A percentile compares a stretch with the other conserved stretches of the same genome.
These are phyloP conservation scores for Zelleria hepariella DNA, from an alignment of 2,888 invertebrate species.

Conservation along the genomic window DNA sequence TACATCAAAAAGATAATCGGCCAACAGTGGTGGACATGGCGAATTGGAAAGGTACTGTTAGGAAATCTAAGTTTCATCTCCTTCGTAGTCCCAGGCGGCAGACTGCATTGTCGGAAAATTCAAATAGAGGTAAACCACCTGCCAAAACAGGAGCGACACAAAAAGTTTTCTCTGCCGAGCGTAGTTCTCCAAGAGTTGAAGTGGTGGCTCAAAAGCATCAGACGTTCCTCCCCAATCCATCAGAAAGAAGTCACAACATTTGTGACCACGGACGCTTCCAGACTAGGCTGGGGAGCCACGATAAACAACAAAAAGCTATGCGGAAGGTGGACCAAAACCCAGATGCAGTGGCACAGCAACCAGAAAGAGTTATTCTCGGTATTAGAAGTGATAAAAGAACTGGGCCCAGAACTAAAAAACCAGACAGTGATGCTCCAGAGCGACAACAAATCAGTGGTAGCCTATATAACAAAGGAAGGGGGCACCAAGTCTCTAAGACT, in stretches of 20 bases:
- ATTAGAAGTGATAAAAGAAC: background rate
- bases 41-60: too few relatives aligned
- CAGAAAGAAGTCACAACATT: background rate
- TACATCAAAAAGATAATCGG: background rate
- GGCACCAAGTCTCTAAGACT: constrained; percentile 2
- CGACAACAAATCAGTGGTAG: constrained; percentile 9
- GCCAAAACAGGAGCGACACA: too few relatives aligned
- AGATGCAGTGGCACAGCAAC: constrained; percentile 4
- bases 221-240: background rate
- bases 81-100: too few relatives aligned
- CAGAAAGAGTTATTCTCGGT: constrained; percentile 4
- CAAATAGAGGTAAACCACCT: background rate
- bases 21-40: too few relatives aligned
- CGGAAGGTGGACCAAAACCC: background rate
- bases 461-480: constrained; percentile 6
- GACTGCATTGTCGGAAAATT: background rate
- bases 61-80: too few relatives aligned
- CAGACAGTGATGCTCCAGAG: constrained; percentile 3
- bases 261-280: background rate
- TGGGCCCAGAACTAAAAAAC: background rate
- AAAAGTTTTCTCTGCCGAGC: background rate
- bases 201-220: background rate
- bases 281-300: background rate
- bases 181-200: background rate
- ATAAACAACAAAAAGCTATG: background rate